These are phyloP conservation scores for Cerceris rybyensis DNA, from an alignment of 2,888 invertebrate genomes.

Conservation along the genomic window DNA sequence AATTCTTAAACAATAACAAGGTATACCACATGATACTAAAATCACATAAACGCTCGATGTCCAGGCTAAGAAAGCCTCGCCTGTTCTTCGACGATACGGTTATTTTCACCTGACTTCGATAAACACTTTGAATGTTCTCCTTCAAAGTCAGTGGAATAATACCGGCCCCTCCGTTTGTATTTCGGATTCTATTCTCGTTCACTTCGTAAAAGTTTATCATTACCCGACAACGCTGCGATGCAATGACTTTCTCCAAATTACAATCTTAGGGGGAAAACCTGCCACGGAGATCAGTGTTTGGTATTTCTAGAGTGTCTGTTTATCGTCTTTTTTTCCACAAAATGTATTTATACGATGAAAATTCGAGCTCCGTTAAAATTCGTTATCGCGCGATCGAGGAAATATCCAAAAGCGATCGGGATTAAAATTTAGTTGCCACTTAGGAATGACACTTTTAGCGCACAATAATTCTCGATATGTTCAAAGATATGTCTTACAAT, in stretches of 20 bases:
- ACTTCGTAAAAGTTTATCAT: conserved; percentile 26
- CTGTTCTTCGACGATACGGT: conserved; percentile 42
- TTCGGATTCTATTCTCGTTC: conserved; percentile 19
- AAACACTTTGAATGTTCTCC: conserved; percentile 28
- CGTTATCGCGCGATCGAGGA: not conserved
- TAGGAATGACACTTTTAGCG: not conserved
- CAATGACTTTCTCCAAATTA: conserved; percentile 21
- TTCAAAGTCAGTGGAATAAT: conserved; percentile 29
- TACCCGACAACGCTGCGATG: conserved; percentile 23
- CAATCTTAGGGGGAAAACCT: not conserved
- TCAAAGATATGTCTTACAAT: not conserved
- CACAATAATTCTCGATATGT: no score
- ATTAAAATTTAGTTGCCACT: conserved; percentile 28
- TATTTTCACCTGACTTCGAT: conserved; percentile 8
- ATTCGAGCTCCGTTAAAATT: not conserved
- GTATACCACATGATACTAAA: conserved; percentile 76
- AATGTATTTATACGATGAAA: not conserved
- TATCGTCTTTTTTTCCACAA: not conserved
- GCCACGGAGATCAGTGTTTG: not conserved
- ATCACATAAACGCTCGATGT: conserved; percentile 74
- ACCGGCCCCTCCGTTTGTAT: conserved; percentile 20
- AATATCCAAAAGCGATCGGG: not conserved
- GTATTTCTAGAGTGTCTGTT: not conserved
- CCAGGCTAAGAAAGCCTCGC: conserved; percentile 46
- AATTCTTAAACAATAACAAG: conserved; percentile 78